Evolutionary conservation across 1,140 invertebrate species (phyloP).

Genomic region (Drosophila ogumai): DNA sequence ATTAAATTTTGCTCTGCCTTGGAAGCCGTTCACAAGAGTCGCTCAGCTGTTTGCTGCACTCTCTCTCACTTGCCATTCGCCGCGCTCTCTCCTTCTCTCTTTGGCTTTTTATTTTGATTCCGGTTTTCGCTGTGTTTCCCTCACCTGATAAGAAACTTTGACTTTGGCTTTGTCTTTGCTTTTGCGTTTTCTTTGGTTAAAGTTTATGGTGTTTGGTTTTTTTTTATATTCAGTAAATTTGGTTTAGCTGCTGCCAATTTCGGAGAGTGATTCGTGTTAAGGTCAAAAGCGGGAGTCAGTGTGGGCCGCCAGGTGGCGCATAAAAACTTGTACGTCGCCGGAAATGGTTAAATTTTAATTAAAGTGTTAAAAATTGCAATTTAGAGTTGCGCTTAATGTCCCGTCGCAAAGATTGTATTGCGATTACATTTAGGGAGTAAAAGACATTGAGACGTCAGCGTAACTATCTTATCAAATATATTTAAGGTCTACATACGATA

Average conservation of each 20-base stretch:
- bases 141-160: constrained; percentile 50
- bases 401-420: constrained; percentile 1
- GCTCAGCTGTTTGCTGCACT: constrained; percentile 15
- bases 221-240: background rate
- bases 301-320: constrained; percentile 16
- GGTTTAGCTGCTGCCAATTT: constrained; percentile 28
- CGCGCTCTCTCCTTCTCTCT: constrained; percentile 4
- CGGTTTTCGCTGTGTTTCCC: constrained; percentile 64
- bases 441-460: constrained; percentile 8
- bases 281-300: constrained; percentile 20
- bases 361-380: constrained; percentile 10
- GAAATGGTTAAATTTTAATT: constrained; percentile 52
- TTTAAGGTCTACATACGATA: too few relatives aligned
- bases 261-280: constrained; percentile 29
- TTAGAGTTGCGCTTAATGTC: constrained; percentile 27
- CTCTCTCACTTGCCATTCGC: constrained; percentile 9
- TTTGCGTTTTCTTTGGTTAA: constrained; percentile 15
- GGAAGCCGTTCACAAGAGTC: constrained; percentile 18
- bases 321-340: constrained; percentile 30
- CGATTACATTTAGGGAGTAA: background rate
- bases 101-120: constrained; percentile 70
- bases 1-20: constrained; percentile 21
- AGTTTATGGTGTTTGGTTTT: constrained; percentile 7
- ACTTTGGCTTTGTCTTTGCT: constrained; percentile 23
- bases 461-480: background rate